Base-by-base conservation (phyloP, 2,888 invertebrate genomes). In the Cepaea hortensis region DNA sequence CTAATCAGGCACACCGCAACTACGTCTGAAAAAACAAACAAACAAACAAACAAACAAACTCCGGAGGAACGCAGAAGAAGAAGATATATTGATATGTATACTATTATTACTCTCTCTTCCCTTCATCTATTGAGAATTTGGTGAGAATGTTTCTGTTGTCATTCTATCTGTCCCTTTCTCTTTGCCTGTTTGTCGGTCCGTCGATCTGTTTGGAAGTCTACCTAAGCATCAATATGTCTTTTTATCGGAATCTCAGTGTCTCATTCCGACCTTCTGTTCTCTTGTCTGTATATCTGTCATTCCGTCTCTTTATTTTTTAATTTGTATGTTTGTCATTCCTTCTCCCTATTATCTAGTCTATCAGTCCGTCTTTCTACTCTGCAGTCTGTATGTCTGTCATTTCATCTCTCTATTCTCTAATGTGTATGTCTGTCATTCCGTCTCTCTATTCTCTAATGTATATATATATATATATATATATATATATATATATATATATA, bases 131-230 rank as follows among this genome's bases (percentile, higher is more conserved):
- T 35, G 35, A 35, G 0, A 35, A 35, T 35, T 0, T 35, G 35
- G 35, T 35, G 35, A 35, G 35, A 35, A 35, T 35, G 35, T 35
- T 35, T 35, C 35, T 35, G 35, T 35, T 35, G 35, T 55, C 82
- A 72, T 3, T 73, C 82, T 82, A 20, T 73, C 82, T 82, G 18
- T 73, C 72, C 72, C 82, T 82, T 18, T 73, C 72, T 82, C 15
- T 73, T 55, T 82, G 48, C 35, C 72, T 82, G 5, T 55, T 48
- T 81, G 2, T 70, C 68, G 46, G 4, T 70, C 81, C 50, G n/a
- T 55, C 50, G 48, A 55, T 61, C 55, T 55, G 9, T n/a, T 13
- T 23, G 46, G 5, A 50, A 35, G 7, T 18, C 77, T 55, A n/a
- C 9, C 77, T 77, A 23, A n/a, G 15, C 50, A 23, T 61, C 77